A percentile compares a stretch with the other conserved stretches of the same genome.
phyloP scores from a whole-genome alignment of 2,888 invertebrate species.

The Andrena haemorrhoa region DNA sequence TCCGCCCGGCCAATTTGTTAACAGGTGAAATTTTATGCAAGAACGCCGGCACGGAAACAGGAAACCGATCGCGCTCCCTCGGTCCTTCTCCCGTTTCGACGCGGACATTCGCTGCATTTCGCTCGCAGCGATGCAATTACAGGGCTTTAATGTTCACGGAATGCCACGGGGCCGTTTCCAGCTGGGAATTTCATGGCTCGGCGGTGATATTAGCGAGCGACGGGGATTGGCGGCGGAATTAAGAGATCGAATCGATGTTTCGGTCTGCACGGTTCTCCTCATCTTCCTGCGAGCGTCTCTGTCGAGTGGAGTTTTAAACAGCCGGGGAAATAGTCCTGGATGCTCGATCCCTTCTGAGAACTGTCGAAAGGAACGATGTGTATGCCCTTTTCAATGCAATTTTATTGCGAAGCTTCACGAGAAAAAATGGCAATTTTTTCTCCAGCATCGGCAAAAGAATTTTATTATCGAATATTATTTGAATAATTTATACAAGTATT shows the following conservation, averaged over 20 bases:
- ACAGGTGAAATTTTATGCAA: constrained; percentile 49
- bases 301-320: constrained; percentile 17
- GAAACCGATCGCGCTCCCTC: constrained; percentile 28
- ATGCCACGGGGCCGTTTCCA: constrained; percentile 76
- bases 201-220: constrained; percentile 75
- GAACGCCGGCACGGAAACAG: constrained; percentile 48
- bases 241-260: constrained; percentile 72
- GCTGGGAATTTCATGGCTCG: constrained; percentile 80
- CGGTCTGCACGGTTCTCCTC: constrained; percentile 3
- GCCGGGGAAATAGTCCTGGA: neutral
- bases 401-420: no score
- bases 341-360: neutral
- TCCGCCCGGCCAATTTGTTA: constrained; percentile 48
- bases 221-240: constrained; percentile 65
- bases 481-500: no score
- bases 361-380: neutral
- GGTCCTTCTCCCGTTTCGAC: constrained; percentile 29
- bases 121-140: constrained; percentile 81
- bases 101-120: constrained; percentile 72
- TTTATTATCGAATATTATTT: no score
- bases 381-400: no score
- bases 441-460: no score
- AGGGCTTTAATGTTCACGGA: constrained; percentile 78
- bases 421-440: no score
- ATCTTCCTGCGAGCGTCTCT: neutral